Base-by-base conservation (phyloP, 2,888 invertebrate species). In the Platynereis dumerilii region DNA sequence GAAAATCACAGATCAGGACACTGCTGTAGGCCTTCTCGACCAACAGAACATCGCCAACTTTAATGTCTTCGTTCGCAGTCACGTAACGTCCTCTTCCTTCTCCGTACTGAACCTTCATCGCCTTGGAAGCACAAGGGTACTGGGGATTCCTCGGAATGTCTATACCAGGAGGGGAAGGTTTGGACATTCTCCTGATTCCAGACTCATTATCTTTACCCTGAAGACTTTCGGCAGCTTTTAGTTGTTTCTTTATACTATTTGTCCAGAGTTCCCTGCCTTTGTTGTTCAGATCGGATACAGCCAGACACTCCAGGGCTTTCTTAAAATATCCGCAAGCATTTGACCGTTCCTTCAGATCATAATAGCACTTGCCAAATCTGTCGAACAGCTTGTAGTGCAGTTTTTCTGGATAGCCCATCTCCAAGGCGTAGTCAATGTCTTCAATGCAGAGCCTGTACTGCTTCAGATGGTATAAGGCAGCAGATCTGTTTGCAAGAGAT, bases 311-410 rank as follows among this genome's bases (percentile, higher is more conserved):
- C 10, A 28, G 22, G 5, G 59, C 62, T 15, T 61, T 60, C n/a
- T 56, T 22, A 24, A 64, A 68, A n/a, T 24, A n/a, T 17, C 60
- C 44, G 17, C 34, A 20, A 0, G 68, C 68, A 22, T 66, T 44
- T 20, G 26, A 28, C 15, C 52, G 24, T 17, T 57, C 26, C 12
- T 53, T 58, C 20, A 66, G 66, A 27, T 61, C 39, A n/a, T 24
- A 20, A 42, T 87, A 87, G 80, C 91, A 91, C 72, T 90, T 88
- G 0, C 88, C 88, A 72, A 87, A 86, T 28, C 92, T 87, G 22
- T 90, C 81, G 60, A 88, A 84, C 60, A 93, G 83, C 83, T 92
- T 92, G 75, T 89, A 88, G 42, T 83, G 84, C 59, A 89, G 85
- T 64, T 88, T 87, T 48, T 82, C 77, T 0, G 91, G 90, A 78